A percentile compares a stretch with the other conserved stretches of the same genome.
phyloP scores from a whole-genome alignment of 2,888 invertebrate species.

The Oligia latruncula region DNA sequence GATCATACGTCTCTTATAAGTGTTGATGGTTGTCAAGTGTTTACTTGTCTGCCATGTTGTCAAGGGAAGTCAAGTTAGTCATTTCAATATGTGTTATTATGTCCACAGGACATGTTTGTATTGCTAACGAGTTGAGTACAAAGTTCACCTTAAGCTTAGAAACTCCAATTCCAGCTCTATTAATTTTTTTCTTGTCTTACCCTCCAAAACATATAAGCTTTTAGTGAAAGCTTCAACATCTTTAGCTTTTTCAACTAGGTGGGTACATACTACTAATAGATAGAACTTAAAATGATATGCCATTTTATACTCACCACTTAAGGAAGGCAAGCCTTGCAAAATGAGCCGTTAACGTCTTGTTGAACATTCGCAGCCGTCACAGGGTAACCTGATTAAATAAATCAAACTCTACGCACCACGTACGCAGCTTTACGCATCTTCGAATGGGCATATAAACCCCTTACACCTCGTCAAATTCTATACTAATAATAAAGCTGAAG shows the following conservation, averaged over 20 bases:
- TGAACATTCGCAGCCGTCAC: neutral
- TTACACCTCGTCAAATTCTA: neutral
- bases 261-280: neutral
- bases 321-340: neutral
- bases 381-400: neutral
- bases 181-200: too few species aligned
- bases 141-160: neutral
- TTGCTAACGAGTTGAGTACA: neutral
- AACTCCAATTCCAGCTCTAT: neutral
- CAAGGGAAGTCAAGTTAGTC: neutral
- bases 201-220: neutral
- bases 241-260: neutral
- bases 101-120: neutral
- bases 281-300: neutral
- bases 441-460: neutral
- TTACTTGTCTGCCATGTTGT: slow-evolving; percentile 4
- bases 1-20: slow-evolving; percentile 4
- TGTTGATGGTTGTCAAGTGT: slow-evolving; percentile 4
- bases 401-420: neutral
- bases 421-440: neutral
- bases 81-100: neutral
- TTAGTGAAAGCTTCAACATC: neutral
- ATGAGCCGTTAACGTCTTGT: neutral
- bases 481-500: too few species aligned
- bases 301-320: neutral